These are phyloP conservation scores for Selene dorsalis DNA, from an alignment of 2,797 vertebrate species.

Conservation along the genomic window DNA sequence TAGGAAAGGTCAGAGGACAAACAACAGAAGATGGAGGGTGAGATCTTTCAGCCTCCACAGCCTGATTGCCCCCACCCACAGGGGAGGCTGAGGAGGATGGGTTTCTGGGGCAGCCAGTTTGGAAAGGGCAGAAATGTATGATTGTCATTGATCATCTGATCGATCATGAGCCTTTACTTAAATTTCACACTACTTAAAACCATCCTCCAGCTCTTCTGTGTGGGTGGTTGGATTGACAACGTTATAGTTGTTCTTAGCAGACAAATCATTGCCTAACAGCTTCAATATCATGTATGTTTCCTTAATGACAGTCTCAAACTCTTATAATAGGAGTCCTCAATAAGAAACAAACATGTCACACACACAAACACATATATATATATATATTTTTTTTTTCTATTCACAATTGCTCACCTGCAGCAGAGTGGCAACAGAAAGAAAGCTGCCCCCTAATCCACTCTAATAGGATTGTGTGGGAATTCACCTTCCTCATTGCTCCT, in stretches of 20 bases:
- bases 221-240: constrained; percentile 62
- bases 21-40: constrained; percentile 37
- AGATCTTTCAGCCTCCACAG: constrained; percentile 47
- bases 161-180: constrained; percentile 58
- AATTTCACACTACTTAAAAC: constrained; percentile 51
- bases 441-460: constrained; percentile 82
- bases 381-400: constrained; percentile 59
- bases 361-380: too few species aligned
- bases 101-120: constrained; percentile 39
- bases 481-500: constrained; percentile 82
- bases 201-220: constrained; percentile 8
- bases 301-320: constrained; percentile 52
- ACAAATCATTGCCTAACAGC: constrained; percentile 45
- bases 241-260: constrained; percentile 51
- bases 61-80: constrained; percentile 43
- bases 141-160: constrained; percentile 73
- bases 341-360: constrained; percentile 62
- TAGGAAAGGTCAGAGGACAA: constrained; percentile 60
- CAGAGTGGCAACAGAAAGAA: constrained; percentile 77
- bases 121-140: constrained; percentile 57
- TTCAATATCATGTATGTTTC: constrained; percentile 39
- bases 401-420: constrained; percentile 83
- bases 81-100: constrained; percentile 46
- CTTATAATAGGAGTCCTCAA: constrained; percentile 52
- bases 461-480: constrained; percentile 89